Conservation (phyloP, 2,113 vertebrate genomes). For the Anhinga anhinga region DNA sequence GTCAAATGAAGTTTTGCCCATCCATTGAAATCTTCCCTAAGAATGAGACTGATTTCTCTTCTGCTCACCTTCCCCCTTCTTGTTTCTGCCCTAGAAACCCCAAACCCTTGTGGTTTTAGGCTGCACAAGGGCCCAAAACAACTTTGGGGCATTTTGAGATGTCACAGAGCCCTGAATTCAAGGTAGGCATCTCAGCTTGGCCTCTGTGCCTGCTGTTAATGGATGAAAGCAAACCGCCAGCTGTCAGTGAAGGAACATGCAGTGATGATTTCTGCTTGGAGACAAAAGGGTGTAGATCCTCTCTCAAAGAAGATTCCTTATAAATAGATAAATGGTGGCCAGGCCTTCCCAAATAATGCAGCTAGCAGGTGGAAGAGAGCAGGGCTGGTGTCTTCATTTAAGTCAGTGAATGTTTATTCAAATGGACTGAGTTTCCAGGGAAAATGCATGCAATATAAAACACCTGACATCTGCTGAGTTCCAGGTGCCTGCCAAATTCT, state of each 20-base stretch:
- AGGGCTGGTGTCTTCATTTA: not conserved
- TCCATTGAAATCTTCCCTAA: not conserved
- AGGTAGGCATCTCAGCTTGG: not conserved
- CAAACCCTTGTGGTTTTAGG: not conserved
- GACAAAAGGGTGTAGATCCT: not conserved
- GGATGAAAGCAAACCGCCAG: not conserved
- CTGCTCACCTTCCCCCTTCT: not conserved
- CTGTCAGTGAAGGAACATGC: not conserved
- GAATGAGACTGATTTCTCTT: not conserved
- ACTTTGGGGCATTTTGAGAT: not conserved
- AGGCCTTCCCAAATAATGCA: not conserved
- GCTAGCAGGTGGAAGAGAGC: not conserved
- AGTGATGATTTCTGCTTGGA: not conserved
- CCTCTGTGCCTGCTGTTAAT: not conserved
- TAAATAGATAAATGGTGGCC: not conserved
- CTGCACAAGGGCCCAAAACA: not conserved
- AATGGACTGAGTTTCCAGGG: not conserved
- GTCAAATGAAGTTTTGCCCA: not conserved
- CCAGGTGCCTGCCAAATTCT: constrained; percentile 50
- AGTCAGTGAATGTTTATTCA: not conserved
- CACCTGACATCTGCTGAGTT: constrained; percentile 51
- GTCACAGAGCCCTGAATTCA: not conserved
- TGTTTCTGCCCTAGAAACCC: not conserved
- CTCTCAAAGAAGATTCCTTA: not conserved
- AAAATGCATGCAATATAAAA: not conserved